A percentile compares a stretch with the other conserved stretches of the same genome.
These are phyloP conservation scores for Sebastes reedi DNA, from an alignment of 2,797 vertebrate genomes.

Conservation along the genomic window DNA sequence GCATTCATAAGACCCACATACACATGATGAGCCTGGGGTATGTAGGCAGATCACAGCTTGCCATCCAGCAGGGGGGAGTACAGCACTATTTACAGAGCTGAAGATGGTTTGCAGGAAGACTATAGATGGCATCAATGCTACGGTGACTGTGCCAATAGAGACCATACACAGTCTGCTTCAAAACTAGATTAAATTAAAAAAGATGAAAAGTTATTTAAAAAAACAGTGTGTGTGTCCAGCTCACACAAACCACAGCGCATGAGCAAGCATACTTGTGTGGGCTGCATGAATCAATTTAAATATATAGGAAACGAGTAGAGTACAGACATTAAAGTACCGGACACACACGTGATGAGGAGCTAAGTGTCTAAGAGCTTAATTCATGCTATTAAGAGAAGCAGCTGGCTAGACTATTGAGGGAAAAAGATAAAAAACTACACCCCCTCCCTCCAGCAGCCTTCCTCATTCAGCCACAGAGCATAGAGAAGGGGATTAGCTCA, in stretches of 20 bases:
- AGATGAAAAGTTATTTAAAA: neutral
- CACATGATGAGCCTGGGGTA: neutral
- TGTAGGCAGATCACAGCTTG: conserved; percentile 21
- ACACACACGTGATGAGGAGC: conserved; percentile 1
- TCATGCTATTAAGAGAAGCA: conserved; percentile 37
- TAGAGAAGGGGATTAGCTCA: conserved; percentile 69
- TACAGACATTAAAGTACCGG: neutral
- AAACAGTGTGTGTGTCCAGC: neutral
- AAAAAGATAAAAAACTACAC: neutral
- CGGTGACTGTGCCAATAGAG: conserved; percentile 31
- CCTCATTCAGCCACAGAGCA: conserved; percentile 65
- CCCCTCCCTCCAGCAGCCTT: conserved; percentile 32
- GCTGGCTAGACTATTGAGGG: conserved; percentile 40
- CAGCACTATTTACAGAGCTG: conserved; percentile 25
- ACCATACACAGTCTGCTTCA: neutral
- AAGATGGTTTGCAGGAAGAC: conserved; percentile 25
- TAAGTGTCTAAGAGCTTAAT: conserved; percentile 20
- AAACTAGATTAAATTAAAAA: neutral
- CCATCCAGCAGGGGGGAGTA: conserved; percentile 55
- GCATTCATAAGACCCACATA: neutral
- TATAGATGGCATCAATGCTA: neutral
- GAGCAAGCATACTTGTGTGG: neutral
- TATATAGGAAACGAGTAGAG: neutral
- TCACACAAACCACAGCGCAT: neutral
- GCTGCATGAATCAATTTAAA: neutral